Conservation (phyloP, 2,797 vertebrate genomes). For the Alosa sapidissima region DNA sequence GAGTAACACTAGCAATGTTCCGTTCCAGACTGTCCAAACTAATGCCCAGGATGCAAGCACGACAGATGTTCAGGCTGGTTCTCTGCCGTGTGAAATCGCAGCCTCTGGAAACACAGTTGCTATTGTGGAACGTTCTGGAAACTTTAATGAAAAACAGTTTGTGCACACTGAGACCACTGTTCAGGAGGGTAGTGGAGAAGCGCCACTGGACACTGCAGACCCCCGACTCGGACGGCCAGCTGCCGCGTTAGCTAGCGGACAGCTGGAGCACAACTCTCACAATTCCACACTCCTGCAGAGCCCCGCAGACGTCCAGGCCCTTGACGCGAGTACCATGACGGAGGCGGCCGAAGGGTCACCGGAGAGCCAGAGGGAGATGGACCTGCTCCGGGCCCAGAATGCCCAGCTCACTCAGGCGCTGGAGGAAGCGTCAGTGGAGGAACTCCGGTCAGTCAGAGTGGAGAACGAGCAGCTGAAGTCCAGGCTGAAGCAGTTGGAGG, state of each 20-base stretch:
- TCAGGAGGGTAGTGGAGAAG: conserved; percentile 22
- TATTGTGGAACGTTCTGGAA: background rate
- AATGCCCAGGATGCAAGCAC: background rate
- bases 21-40: background rate
- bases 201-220: conserved; percentile 15
- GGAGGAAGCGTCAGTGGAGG: conserved; percentile 37
- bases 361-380: conserved; percentile 37
- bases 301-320: conserved; percentile 24
- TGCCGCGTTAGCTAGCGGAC: background rate
- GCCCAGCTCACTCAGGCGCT: conserved; percentile 41
- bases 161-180: conserved; percentile 11
- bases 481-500: conserved; percentile 39
- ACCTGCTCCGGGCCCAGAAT: conserved; percentile 35
- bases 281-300: conserved; percentile 30
- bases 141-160: conserved; percentile 18
- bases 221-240: conserved; percentile 1
- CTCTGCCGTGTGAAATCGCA: background rate
- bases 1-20: background rate
- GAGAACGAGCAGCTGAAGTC: conserved; percentile 62
- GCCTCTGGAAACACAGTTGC: background rate
- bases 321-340: conserved; percentile 23
- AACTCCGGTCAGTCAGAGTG: conserved; percentile 52
- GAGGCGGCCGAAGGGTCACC: conserved; percentile 39
- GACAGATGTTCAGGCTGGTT: background rate
- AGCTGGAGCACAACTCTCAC: conserved; percentile 26